Evolutionary conservation across 1,140 invertebrate genomes (phyloP).

Genomic region (Drosophila rhopaloa): DNA sequence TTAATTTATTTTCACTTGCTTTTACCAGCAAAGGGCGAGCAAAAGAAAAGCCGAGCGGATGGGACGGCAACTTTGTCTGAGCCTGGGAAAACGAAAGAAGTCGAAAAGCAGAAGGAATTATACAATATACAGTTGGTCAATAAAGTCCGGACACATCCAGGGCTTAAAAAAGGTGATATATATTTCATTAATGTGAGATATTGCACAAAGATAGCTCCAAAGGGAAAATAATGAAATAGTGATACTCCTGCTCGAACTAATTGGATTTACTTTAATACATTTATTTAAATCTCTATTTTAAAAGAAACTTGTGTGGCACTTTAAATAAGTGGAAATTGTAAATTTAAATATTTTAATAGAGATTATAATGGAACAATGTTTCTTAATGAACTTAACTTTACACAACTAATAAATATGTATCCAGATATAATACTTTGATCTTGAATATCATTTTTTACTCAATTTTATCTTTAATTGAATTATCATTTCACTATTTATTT

Average conservation of each 20-base stretch:
- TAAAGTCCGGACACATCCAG: conserved; percentile 31
- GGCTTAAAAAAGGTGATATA: conserved; percentile 17
- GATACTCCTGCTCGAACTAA: not conserved
- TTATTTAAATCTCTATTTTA: too few species aligned
- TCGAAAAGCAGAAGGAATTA: conserved; percentile 41
- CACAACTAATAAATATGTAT: too few species aligned
- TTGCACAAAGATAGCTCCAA: not conserved
- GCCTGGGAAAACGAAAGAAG: conserved; percentile 31
- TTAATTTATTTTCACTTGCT: conserved; percentile 79
- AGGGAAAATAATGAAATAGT: not conserved
- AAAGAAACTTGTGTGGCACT: too few species aligned
- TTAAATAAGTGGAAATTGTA: too few species aligned
- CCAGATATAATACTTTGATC: too few species aligned
- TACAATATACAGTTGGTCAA: conserved; percentile 36
- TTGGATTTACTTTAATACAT: not conserved
- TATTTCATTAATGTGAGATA: conserved; percentile 4
- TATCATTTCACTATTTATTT: too few species aligned
- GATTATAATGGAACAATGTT: too few species aligned
- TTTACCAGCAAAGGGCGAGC: conserved; percentile 42
- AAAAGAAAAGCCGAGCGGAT: conserved; percentile 35
- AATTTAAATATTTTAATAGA: too few species aligned
- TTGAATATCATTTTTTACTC: too few species aligned
- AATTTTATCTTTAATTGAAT: too few species aligned
- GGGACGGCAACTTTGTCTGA: conserved; percentile 49
- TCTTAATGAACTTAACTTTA: too few species aligned